Evolutionary conservation across 2,797 vertebrate species (phyloP).

Genomic region (Ciconia nigra): DNA sequence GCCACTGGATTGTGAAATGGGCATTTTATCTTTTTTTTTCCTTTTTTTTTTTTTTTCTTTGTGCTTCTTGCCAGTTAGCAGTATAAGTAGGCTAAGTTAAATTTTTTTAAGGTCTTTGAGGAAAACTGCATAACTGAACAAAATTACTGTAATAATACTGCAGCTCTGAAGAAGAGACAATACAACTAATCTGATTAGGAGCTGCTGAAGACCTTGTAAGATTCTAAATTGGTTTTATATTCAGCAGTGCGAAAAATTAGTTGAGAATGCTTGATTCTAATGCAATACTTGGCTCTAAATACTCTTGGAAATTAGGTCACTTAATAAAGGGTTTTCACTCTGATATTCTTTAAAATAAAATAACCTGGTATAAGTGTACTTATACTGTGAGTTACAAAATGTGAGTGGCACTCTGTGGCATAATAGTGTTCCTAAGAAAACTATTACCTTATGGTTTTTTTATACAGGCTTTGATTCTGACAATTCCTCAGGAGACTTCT

Average conservation of each 20-base stretch:
- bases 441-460: neutral
- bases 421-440: neutral
- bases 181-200: neutral
- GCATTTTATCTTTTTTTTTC: neutral
- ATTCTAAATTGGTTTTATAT: neutral
- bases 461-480: constrained; percentile 92
- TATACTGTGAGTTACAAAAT: neutral
- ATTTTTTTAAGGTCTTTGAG: neutral
- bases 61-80: neutral
- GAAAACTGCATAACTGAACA: neutral
- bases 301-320: neutral
- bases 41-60: neutral
- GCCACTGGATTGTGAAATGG: neutral
- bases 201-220: neutral
- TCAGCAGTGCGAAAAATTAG: neutral
- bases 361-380: neutral
- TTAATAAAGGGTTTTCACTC: neutral
- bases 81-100: neutral
- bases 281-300: neutral
- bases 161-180: neutral
- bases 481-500: constrained; percentile 90
- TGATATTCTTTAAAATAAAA: neutral
- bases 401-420: neutral
- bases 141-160: neutral
- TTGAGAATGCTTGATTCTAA: neutral